Evolutionary conservation across 2,888 invertebrate species (phyloP).

Genomic region (Leptopilina drosophilae): DNA sequence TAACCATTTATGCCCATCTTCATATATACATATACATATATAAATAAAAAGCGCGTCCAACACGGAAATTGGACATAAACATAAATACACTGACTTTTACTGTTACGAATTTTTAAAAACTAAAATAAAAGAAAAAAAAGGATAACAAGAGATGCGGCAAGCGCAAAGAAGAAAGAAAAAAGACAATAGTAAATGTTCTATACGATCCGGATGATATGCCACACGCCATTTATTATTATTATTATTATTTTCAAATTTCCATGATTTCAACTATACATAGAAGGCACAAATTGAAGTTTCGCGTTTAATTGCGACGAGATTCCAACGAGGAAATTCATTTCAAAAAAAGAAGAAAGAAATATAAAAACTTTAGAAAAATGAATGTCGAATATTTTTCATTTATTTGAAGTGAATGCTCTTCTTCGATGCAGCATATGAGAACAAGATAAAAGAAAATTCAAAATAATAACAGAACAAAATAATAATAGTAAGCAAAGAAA

Average conservation of each 20-base stretch:
- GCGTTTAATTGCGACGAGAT: conserved; percentile 4
- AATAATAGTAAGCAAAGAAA: too few species aligned
- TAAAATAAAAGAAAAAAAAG: neutral
- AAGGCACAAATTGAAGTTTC: neutral
- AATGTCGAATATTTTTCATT: conserved; percentile 6
- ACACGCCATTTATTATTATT: too few species aligned
- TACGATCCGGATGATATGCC: neutral
- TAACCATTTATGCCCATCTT: conserved; percentile 51
- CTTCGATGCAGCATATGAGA: neutral
- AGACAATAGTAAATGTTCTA: neutral
- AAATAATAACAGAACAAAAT: too few species aligned
- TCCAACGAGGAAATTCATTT: neutral
- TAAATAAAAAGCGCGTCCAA: neutral
- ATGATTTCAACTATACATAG: neutral
- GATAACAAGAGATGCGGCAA: neutral
- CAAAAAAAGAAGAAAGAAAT: neutral
- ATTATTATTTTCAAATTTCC: neutral
- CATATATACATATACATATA: conserved; percentile 24
- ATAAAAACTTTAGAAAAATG: neutral
- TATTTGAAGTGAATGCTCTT: neutral
- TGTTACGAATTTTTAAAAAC: neutral
- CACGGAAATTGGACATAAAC: conserved; percentile 18
- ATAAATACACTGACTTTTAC: neutral
- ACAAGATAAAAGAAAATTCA: too few species aligned
- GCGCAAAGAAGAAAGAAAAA: neutral